Base-by-base conservation (phyloP, 35 echinoderm and acorn worm species). In the Anneissia japonica region DNA sequence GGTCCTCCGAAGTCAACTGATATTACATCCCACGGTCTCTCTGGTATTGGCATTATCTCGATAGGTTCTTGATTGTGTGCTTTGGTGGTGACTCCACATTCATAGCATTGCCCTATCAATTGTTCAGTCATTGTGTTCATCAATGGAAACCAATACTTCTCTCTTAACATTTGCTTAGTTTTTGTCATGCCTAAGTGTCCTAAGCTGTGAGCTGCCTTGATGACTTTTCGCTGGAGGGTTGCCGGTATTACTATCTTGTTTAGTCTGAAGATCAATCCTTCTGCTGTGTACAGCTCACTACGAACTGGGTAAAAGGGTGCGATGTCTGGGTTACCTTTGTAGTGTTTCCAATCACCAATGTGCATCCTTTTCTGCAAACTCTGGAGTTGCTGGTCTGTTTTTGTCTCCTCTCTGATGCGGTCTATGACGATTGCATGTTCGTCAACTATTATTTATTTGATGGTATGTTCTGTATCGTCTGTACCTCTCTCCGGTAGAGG, bases 1-100 rank as follows among this genome's bases (percentile, higher is more conserved):
- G 85, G 90, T 83, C 90, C 90, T 33, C 84, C 72, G 72, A 92
- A 92, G 75, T 92, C 90, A 45, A 91, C 79, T 35, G 90, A 51
- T 31, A 86, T 51, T 30, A 76, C 77, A 31, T 92, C 85, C 90
- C 85, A 84, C 80, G 85, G 90, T 36, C 87, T 87, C 17, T 91
- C 78, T 31, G 90, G 85, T 39, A 88, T 92, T 11, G 79, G 28
- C 51, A 85, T 92, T 37, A 84, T 84, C 36, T 90, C 85, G 37
- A n/a, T n/a, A n/a, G n/a, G n/a, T n/a, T n/a, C n/a, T n/a, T n/a
- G n/a, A n/a, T n/a, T n/a, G n/a, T n/a, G n/a, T n/a, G n/a, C n/a
- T n/a, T n/a, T n/a, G n/a, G n/a, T n/a, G n/a, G n/a, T n/a, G n/a
- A n/a, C n/a, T n/a, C n/a, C n/a, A n/a, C n/a, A 91, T 75, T 91